Percentiles rank a stretch among this genome's conserved stretches.
These are phyloP conservation scores for Deilephila elpenor DNA, from an alignment of 2,888 invertebrate species.

Conservation along the genomic window DNA sequence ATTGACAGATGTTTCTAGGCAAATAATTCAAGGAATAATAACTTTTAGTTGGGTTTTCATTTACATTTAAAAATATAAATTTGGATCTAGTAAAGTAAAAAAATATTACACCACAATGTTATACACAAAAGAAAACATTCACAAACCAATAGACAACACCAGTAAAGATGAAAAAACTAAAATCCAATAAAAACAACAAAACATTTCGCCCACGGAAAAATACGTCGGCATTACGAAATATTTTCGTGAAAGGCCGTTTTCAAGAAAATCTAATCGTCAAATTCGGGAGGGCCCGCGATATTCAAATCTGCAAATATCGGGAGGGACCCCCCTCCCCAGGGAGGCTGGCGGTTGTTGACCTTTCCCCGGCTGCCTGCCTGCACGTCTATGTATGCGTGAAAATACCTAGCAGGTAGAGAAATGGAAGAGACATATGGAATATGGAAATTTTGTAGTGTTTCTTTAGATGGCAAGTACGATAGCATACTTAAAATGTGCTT, in stretches of 20 bases:
- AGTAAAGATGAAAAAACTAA: neutral
- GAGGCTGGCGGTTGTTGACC: slow-evolving; percentile 73
- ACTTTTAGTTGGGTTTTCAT: no score
- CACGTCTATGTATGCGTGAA: slow-evolving; percentile 55
- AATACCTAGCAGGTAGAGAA: slow-evolving; percentile 39
- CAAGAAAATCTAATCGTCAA: slow-evolving; percentile 72
- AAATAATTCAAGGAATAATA: no score
- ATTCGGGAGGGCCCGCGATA: slow-evolving; percentile 67
- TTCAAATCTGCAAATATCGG: slow-evolving; percentile 78
- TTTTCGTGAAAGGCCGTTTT: slow-evolving; percentile 39
- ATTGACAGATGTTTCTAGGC: neutral
- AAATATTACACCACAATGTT: neutral
- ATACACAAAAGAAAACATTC: neutral
- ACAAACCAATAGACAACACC: neutral
- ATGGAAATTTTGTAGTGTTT: neutral
- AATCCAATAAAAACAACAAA: slow-evolving; percentile 17
- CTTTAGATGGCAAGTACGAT: no score
- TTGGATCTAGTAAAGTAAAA: neutral
- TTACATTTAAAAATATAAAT: no score
- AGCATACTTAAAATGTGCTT: no score
- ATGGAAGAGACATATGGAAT: slow-evolving; percentile 45
- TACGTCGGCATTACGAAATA: slow-evolving; percentile 30
- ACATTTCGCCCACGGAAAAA: slow-evolving; percentile 34
- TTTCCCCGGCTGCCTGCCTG: slow-evolving; percentile 59
- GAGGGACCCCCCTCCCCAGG: slow-evolving; percentile 52